phyloP scores from a whole-genome alignment of 1,140 invertebrate genomes.

The Camponotus floridanus region DNA sequence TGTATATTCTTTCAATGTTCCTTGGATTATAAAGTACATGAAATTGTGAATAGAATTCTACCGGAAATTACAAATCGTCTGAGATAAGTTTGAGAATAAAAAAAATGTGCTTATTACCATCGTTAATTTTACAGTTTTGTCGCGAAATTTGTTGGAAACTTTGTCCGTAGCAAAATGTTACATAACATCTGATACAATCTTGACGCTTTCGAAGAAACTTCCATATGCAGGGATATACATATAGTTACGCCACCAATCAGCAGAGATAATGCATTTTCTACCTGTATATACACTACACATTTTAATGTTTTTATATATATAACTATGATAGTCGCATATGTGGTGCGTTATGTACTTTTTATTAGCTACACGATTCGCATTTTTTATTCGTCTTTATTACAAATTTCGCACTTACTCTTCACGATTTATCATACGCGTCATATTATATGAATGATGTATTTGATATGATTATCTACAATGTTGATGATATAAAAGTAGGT shows the following conservation, averaged over 20 bases:
- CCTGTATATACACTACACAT: constrained; percentile 62
- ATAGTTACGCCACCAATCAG: constrained; percentile 66
- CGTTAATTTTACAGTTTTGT: constrained; percentile 2
- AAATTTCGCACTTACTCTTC: constrained; percentile 10
- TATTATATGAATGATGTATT: constrained; percentile 21
- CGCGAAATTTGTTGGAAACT: background rate
- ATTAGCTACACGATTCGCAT: constrained; percentile 45
- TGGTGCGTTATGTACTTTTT: constrained; percentile 17
- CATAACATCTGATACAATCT: background rate
- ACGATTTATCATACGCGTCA: constrained; percentile 25
- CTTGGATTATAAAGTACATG: too few relatives aligned
- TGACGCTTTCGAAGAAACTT: background rate
- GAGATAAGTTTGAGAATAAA: too few relatives aligned
- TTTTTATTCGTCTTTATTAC: constrained; percentile 38
- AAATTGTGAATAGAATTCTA: too few relatives aligned
- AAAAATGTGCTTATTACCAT: background rate
- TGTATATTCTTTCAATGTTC: too few relatives aligned
- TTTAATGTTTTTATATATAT: constrained; percentile 25
- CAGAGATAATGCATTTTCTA: constrained; percentile 63
- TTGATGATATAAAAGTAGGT: constrained; percentile 72
- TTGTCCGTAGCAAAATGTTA: constrained; percentile 37
- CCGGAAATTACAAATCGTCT: too few relatives aligned
- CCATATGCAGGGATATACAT: constrained; percentile 45
- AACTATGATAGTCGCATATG: background rate
- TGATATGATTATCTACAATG: constrained; percentile 74